Evolutionary conservation across 1,140 invertebrate genomes (phyloP), one percentile per base, ranked within the genome.

Genomic region (Nylanderia fulva): DNA sequence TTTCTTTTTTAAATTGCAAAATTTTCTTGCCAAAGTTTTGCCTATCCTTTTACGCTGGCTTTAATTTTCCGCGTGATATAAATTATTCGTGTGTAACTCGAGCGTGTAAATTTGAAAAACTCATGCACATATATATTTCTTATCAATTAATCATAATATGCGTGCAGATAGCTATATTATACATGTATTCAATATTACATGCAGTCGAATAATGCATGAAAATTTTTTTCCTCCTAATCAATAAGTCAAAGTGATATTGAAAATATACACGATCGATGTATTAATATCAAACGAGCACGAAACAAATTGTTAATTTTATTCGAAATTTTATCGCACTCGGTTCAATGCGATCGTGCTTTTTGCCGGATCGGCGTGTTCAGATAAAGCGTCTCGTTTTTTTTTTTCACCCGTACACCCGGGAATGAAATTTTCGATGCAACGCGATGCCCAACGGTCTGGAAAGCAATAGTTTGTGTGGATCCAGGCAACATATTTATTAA

Each of bases 401-500:
- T 79, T 36, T 79, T 79, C 13, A 0, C 4, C 21, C 11, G 21
- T 58, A 8, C 9, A 29, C 0, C n/a, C 13, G 63, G 21, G 27
- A 79, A 79, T 79, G 33, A 48, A 68, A 79, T 54, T 79, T 68
- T 69, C 15, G 15, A 13, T 36, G 29, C 13, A 68, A 68, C 21
- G 42, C 9, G 63, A 68, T 54, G 52, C 5, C 15, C 45, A 66
- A 27, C 33, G 18, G 39, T 24, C 29, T 52, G 63, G 61, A 79
- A 68, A 79, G 63, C 7, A 68, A 27, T 18, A n/a, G n/a, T 61
- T 68, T 15, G 15, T 27, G 45, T 11, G 33, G 27, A 56, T 48
- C 64, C 24, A 15, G 13, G 9, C 29, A 15, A 52, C 27, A n/a
- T 68, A 11, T 66, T 79, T 77, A 60, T 52, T 36, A 52, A 2